These are phyloP conservation scores for Deilephila porcellus DNA, from an alignment of 2,888 invertebrate genomes.

Conservation along the genomic window DNA sequence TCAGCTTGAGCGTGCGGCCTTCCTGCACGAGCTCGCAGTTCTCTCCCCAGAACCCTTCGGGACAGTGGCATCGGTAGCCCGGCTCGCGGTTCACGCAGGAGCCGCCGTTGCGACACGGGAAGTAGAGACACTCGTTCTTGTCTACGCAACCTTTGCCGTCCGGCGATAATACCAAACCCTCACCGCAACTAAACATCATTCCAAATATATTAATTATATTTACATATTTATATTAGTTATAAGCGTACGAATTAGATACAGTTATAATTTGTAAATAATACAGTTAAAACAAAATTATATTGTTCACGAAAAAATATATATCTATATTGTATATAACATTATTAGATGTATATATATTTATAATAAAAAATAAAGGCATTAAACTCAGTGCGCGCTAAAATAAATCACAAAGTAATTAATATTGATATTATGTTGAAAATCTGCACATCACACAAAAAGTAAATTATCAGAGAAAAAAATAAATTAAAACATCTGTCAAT, in stretches of 20 bases:
- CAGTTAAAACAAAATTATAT: background rate
- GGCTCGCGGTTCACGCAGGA: constrained; percentile 96
- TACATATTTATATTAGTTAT: constrained; percentile 22
- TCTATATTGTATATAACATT: background rate
- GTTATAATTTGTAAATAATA: constrained; percentile 2
- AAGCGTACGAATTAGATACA: constrained; percentile 6
- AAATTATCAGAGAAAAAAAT: background rate
- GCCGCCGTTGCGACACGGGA: constrained; percentile 96
- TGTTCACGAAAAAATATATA: background rate
- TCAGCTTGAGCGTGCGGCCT: constrained; percentile 96
- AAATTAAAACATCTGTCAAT: background rate
- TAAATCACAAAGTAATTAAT: constrained; percentile 35
- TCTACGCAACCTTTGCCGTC: constrained; percentile 97
- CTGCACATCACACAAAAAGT: background rate
- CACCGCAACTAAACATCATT: constrained; percentile 91
- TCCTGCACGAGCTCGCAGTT: constrained; percentile 97
- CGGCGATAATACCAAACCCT: constrained; percentile 95
- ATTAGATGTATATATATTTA: constrained; percentile 34
- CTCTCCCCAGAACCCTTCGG: constrained; percentile 96
- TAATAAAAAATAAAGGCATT: constrained; percentile 42
- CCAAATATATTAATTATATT: constrained; percentile 25
- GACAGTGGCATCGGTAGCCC: constrained; percentile 94
- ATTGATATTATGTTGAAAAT: background rate
- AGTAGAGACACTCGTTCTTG: constrained; percentile 97
- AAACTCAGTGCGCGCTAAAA: constrained; percentile 70